Evolutionary conservation across 2,888 invertebrate genomes (phyloP), one percentile per base, ranked within the genome.

Genomic region (Suillia variegata): DNA sequence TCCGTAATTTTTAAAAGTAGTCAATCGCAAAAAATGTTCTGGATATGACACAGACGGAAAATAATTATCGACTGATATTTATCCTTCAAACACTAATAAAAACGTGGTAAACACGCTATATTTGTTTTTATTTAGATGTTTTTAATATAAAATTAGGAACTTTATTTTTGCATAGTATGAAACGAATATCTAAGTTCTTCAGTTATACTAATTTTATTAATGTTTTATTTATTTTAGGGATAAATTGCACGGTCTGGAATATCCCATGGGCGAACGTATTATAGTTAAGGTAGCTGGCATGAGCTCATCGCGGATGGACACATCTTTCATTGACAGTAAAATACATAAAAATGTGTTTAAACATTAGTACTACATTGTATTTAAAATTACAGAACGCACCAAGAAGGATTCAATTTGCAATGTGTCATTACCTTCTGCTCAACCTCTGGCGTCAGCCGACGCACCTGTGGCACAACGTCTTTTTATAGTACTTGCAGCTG

Each of bases 201-300:
- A 52, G 15, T 6, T 17, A 20, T 26, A 47, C 22, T 12, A 15
- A 50, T 55, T 4, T 21, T 18, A 2, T 31, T 8, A 6, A 2
- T 18, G 42, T 26, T 4, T 6, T 15, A 2, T 33, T 52, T 50
- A 21, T 82, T 92, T 91, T 50, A 87, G 89, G 69, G 91, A 94
- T 67, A 95, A 95, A 81, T 84, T 96, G 48, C 91, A 96, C 79
- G 91, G 92, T 2, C 91, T 96, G 80, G 96, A 96, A 80, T 96
- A 95, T 83, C 96, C 96, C 0, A 91, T 93, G 20, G 95, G 95
- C 17, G 88, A 89, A 73, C 86, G 90, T 62, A 85, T 96, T 66
- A 91, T 91, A 58, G 81, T 82, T 0, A 81, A 80, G 64, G 70
- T 81, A 2, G 74, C 79, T 17, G 79, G 79, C 10, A 76, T 78